phyloP scores from a whole-genome alignment of 2,888 invertebrate genomes.

The Calliphora vomitoria region DNA sequence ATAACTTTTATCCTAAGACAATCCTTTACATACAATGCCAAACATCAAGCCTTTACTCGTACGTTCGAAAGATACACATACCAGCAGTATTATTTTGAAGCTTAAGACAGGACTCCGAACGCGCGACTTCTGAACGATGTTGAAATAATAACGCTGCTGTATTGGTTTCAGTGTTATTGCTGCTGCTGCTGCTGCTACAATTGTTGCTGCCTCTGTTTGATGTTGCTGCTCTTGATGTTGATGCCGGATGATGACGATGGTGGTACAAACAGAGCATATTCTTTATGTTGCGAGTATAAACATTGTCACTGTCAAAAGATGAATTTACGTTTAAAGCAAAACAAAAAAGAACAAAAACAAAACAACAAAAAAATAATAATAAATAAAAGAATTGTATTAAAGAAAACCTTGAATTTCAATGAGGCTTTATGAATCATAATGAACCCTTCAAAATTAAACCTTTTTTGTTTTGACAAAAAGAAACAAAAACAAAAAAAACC shows the following conservation, averaged over 20 bases:
- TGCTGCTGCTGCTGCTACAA: conserved; percentile 1
- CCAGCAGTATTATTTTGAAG: conserved; percentile 32
- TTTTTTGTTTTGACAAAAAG: conserved; percentile 54
- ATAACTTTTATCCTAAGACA: conserved; percentile 67
- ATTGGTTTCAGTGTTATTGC: conserved; percentile 23
- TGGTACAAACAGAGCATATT: conserved; percentile 64
- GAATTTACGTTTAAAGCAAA: conserved; percentile 65
- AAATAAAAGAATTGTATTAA: conserved; percentile 70
- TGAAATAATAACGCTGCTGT: conserved; percentile 55
- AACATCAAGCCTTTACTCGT: conserved; percentile 29
- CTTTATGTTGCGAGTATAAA: conserved; percentile 63
- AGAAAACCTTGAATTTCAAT: conserved; percentile 71
- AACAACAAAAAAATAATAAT: conserved; percentile 39
- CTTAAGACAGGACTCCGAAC: conserved; percentile 41
- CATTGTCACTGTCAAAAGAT: conserved; percentile 69
- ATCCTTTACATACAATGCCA: conserved; percentile 64
- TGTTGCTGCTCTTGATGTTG: conserved; percentile 32
- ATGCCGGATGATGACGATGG: conserved; percentile 52
- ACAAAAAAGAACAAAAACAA: neutral
- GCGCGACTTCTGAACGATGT: conserved; percentile 52
- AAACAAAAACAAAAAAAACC: conserved; percentile 45
- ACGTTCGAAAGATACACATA: neutral
- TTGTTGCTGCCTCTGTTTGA: conserved; percentile 22
- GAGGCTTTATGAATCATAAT: conserved; percentile 71
- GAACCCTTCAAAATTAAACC: conserved; percentile 69